Percentiles rank a stretch among this genome's conserved stretches.
Evolutionary conservation across 1,140 invertebrate species (phyloP).

Genomic region (Diorhabda carinulata): DNA sequence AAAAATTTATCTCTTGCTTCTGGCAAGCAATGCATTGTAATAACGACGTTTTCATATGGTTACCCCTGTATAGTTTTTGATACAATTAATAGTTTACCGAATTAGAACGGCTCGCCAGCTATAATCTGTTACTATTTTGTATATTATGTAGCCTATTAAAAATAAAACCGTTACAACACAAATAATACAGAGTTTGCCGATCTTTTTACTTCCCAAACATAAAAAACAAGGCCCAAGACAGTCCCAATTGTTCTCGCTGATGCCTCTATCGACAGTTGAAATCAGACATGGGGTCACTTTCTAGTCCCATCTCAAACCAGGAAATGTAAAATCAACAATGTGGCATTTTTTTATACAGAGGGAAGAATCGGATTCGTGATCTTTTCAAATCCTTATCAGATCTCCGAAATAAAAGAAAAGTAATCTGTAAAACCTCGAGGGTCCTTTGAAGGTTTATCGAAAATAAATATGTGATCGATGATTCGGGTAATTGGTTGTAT

Average conservation of each 20-base stretch:
- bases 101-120: no score
- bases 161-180: constrained; percentile 16
- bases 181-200: constrained; percentile 7
- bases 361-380: constrained; percentile 24
- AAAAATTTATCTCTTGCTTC: no score
- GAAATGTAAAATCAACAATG: constrained; percentile 36
- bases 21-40: no score
- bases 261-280: constrained; percentile 18
- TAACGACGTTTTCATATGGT: no score
- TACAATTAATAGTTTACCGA: no score
- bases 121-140: no score
- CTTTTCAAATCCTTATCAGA: constrained; percentile 40
- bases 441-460: constrained; percentile 39
- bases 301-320: constrained; percentile 23
- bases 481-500: constrained; percentile 23
- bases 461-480: constrained; percentile 35
- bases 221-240: constrained; percentile 13
- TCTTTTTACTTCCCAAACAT: constrained; percentile 14
- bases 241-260: constrained; percentile 16
- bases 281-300: constrained; percentile 31
- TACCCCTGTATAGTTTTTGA: no score
- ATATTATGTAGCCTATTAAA: no score
- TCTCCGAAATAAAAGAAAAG: constrained; percentile 31
- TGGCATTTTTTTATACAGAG: constrained; percentile 32
- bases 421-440: constrained; percentile 39